These are phyloP conservation scores for Cephus pygmeus DNA, from an alignment of 2,888 invertebrate species.

Conservation along the genomic window DNA sequence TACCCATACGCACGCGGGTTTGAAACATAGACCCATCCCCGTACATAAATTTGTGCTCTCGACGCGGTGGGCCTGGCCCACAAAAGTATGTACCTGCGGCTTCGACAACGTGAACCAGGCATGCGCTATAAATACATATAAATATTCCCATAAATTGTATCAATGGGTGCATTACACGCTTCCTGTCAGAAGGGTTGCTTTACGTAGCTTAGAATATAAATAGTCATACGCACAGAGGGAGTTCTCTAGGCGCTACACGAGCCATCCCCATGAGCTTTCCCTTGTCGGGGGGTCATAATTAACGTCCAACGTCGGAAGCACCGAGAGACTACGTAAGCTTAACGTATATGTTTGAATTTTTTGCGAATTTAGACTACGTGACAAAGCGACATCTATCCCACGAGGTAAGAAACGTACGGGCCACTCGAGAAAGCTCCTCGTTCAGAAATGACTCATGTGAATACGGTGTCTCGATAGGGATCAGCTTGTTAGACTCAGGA, in stretches of 20 bases:
- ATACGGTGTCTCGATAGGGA: slow-evolving; percentile 52
- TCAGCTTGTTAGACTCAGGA: slow-evolving; percentile 62
- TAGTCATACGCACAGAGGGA: background rate
- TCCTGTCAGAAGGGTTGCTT: slow-evolving; percentile 7
- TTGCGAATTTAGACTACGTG: background rate
- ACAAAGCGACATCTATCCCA: background rate
- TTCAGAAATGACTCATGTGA: slow-evolving; percentile 54
- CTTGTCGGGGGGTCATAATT: background rate
- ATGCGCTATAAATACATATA: slow-evolving; percentile 50
- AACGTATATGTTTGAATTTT: background rate
- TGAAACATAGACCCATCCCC: slow-evolving; percentile 24
- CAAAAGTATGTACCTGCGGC: slow-evolving; percentile 28
- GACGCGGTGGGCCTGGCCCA: slow-evolving; percentile 30
- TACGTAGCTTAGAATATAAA: background rate
- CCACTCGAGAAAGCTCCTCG: slow-evolving; percentile 11
- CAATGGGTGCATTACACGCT: slow-evolving; percentile 45
- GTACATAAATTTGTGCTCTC: slow-evolving; percentile 34
- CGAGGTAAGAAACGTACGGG: background rate
- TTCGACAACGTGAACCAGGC: slow-evolving; percentile 27
- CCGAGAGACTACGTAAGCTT: background rate
- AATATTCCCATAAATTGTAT: slow-evolving; percentile 56
- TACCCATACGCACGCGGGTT: slow-evolving; percentile 8
- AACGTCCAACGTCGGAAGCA: background rate
- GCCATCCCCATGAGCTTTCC: background rate
- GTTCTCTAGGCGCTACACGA: background rate